Evolutionary conservation across 1,140 invertebrate genomes (phyloP).

Genomic region (Odontomachus brunneus): DNA sequence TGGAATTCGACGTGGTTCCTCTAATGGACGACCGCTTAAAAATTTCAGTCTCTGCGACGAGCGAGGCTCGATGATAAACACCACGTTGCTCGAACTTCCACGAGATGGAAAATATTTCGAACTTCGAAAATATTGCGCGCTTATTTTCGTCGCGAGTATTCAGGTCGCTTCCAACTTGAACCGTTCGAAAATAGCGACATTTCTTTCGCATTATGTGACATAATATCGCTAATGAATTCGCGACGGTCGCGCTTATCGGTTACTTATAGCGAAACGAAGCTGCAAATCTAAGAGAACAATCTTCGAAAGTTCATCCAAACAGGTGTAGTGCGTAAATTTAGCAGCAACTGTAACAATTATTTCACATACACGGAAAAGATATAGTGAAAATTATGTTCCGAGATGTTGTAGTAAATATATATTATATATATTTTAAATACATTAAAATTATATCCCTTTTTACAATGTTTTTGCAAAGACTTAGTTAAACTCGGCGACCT

Average conservation of each 20-base stretch:
- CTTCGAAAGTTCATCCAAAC: too few species aligned
- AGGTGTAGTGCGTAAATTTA: too few species aligned
- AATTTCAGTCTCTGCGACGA: too few species aligned
- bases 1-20: not conserved
- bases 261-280: not conserved
- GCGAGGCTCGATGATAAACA: conserved; percentile 21
- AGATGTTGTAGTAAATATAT: too few species aligned
- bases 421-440: too few species aligned
- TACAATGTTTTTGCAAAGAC: too few species aligned
- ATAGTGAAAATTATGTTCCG: too few species aligned
- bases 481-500: too few species aligned
- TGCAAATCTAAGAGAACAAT: not conserved
- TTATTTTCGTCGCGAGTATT: conserved; percentile 22
- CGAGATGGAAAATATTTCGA: conserved; percentile 19
- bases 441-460: too few species aligned
- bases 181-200: too few species aligned
- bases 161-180: not conserved
- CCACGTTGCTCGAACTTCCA: not conserved
- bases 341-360: too few species aligned
- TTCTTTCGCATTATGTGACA: not conserved
- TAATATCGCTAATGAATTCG: conserved; percentile 10
- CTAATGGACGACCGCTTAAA: not conserved
- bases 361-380: too few species aligned
- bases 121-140: conserved; percentile 21
- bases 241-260: not conserved